phyloP scores from a whole-genome alignment of 2,888 invertebrate species.

The Drosophila seclusa region DNA sequence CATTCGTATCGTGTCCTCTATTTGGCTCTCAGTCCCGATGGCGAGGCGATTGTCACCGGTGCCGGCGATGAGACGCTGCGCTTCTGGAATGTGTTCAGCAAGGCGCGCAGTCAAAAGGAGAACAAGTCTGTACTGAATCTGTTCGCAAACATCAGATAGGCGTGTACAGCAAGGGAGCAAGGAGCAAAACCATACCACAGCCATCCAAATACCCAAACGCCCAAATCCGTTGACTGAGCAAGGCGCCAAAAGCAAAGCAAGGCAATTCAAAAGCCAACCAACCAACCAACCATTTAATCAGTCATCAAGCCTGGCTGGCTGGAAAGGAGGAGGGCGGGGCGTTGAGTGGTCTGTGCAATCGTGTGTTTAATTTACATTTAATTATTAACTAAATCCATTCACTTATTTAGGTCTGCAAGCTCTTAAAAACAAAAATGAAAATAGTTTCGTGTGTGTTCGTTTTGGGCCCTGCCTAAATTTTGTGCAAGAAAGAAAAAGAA shows the following conservation, averaged over 20 bases:
- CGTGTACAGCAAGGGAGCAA: not conserved
- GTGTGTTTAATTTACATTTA: slow-evolving; percentile 17
- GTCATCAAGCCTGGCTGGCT: slow-evolving; percentile 18
- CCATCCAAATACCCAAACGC: not conserved
- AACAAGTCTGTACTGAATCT: slow-evolving; percentile 96
- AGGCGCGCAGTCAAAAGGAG: slow-evolving; percentile 96
- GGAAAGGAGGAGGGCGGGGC: slow-evolving; percentile 8
- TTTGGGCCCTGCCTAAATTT: too few species aligned
- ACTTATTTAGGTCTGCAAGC: not conserved
- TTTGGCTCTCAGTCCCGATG: slow-evolving; percentile 98
- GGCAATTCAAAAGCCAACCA: slow-evolving; percentile 24
- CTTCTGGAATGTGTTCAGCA: slow-evolving; percentile 99
- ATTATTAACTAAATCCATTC: not conserved
- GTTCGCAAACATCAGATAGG: slow-evolving; percentile 92
- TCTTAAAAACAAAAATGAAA: not conserved
- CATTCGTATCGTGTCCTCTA: slow-evolving; percentile 98
- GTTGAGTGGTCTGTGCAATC: not conserved
- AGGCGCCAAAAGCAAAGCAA: slow-evolving; percentile 70
- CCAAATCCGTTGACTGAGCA: slow-evolving; percentile 58
- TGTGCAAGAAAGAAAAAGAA: not conserved
- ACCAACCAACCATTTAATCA: slow-evolving; percentile 13
- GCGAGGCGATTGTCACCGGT: slow-evolving; percentile 99
- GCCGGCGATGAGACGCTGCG: slow-evolving; percentile 99
- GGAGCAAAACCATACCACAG: not conserved
- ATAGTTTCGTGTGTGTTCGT: not conserved